Evolutionary conservation across 1,140 invertebrate species (phyloP), one percentile per base, ranked within the genome.

Genomic region (Zaprionus vittiger): DNA sequence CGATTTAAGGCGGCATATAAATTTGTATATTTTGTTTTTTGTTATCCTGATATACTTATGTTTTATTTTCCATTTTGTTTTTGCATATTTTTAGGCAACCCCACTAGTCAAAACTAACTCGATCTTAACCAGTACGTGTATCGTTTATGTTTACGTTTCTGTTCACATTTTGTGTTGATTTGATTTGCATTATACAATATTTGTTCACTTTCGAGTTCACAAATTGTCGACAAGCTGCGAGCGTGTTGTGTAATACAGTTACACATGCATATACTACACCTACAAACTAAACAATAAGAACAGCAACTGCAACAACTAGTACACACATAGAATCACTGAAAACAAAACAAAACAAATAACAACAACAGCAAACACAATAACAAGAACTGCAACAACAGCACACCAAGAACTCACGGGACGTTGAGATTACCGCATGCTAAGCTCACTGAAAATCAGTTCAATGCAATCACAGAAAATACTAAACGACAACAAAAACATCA

Each of bases 81-180:
- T 76, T 84, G 81, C 77, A 91, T 91, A 77, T 52, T 92, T 92
- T 78, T 92, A 92, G 91, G 91, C 74, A 92, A 92, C 71, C 91
- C 91, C 82, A 91, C 87, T 92, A 92, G 91, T 91, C 91, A 92
- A 79, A 89, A 92, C 83, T 89, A 92, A 92, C 90, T 77, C 74
- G 89, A 91, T 47, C 55, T 79, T 62, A 79, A 71, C 66, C 80
- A 80, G 79, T 80, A 7, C 41, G 41, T 74, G 79, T 75, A 77
- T 86, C 73, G 81, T 82, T 91, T 62, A 62, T 55, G 49, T 79
- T 72, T 11, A 34, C 9, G 31, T 34, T 34, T 90, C 52, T 78
- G 81, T 89, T 84, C 66, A 89, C 85, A 63, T 59, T 76, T 80
- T 79, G 70, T 85, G 80, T 85, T 85, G 64, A 70, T 74, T 74